These are phyloP conservation scores for Epinotia brunnichana DNA, from an alignment of 2,888 invertebrate genomes.

Conservation along the genomic window DNA sequence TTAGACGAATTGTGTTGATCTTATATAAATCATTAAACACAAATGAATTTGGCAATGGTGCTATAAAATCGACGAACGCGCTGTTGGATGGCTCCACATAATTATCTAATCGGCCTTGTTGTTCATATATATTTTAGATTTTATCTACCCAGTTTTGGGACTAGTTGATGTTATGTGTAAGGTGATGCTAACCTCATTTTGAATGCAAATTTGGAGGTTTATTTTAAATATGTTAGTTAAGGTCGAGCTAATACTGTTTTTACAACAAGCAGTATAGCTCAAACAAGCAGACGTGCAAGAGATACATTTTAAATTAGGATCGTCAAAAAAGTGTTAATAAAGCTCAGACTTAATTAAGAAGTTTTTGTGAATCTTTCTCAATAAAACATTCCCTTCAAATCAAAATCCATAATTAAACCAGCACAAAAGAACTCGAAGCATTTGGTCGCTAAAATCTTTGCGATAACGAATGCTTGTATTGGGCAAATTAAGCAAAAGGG, in stretches of 20 bases:
- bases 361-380: neutral
- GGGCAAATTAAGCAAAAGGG: slow-evolving; percentile 69
- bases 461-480: slow-evolving; percentile 52
- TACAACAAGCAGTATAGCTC: neutral
- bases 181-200: neutral
- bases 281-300: neutral
- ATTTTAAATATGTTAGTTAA: neutral
- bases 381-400: neutral
- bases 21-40: slow-evolving; percentile 30
- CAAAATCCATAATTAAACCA: slow-evolving; percentile 8
- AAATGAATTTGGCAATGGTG: slow-evolving; percentile 36
- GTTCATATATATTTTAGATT: slow-evolving; percentile 20
- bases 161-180: neutral
- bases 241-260: neutral
- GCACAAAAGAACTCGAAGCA: slow-evolving; percentile 6
- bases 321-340: neutral
- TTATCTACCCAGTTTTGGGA: slow-evolving; percentile 7
- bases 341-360: neutral
- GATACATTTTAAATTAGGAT: neutral
- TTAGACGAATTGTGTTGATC: slow-evolving; percentile 6
- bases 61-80: slow-evolving; percentile 26
- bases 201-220: slow-evolving; percentile 4
- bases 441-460: slow-evolving; percentile 26
- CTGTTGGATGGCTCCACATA: slow-evolving; percentile 31
- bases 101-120: slow-evolving; percentile 41